These are phyloP conservation scores for Euwallacea fornicatus DNA, from an alignment of 1,140 invertebrate species.

Conservation along the genomic window DNA sequence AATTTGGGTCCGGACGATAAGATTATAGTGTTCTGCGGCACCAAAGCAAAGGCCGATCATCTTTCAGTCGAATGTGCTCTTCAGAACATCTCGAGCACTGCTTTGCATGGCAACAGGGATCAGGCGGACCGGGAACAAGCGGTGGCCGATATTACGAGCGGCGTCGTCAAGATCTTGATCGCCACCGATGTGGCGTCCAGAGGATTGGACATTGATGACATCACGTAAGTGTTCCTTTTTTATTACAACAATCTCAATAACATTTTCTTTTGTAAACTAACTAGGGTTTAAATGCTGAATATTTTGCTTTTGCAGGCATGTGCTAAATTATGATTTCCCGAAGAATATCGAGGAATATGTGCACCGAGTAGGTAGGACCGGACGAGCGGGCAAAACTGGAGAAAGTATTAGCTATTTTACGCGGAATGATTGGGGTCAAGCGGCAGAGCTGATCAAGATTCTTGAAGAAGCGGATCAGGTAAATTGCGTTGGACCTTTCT, in stretches of 20 bases:
- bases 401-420: constrained; percentile 81
- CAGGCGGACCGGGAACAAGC: constrained; percentile 85
- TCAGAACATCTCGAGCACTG: constrained; percentile 67
- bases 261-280: neutral
- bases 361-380: constrained; percentile 84
- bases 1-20: constrained; percentile 54
- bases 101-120: constrained; percentile 88
- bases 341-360: constrained; percentile 88
- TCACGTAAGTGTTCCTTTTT: constrained; percentile 67
- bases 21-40: constrained; percentile 85
- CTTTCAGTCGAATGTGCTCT: constrained; percentile 77
- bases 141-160: constrained; percentile 77
- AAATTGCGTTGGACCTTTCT: constrained; percentile 21
- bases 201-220: constrained; percentile 89
- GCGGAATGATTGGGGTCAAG: constrained; percentile 75
- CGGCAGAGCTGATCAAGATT: constrained; percentile 80
- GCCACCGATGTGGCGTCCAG: constrained; percentile 94
- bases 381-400: constrained; percentile 82
- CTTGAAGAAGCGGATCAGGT: constrained; percentile 73
- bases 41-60: constrained; percentile 78
- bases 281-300: neutral
- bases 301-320: constrained; percentile 57
- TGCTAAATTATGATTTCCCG: constrained; percentile 90
- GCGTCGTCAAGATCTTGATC: constrained; percentile 76
- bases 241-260: neutral